Evolutionary conservation across 1,140 invertebrate species (phyloP).

Genomic region (Anoplolepis gracilipes): DNA sequence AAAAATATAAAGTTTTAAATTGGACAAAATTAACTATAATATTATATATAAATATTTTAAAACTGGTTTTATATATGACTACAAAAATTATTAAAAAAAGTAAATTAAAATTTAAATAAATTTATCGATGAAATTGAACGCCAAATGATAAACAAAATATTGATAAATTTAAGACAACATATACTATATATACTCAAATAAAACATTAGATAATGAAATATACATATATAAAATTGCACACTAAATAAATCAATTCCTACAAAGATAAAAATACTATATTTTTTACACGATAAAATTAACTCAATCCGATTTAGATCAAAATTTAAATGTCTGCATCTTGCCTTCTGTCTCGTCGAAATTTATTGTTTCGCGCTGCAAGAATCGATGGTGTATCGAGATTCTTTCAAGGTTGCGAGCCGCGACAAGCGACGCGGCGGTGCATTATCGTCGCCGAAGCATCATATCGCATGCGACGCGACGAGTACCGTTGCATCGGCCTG

Average conservation of each 20-base stretch:
- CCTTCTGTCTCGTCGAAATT: neutral
- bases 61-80: no score
- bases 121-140: neutral
- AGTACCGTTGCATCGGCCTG: constrained; percentile 71
- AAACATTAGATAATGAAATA: no score
- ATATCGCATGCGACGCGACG: constrained; percentile 8
- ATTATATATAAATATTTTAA: no score
- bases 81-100: neutral
- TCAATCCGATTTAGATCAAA: neutral
- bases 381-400: constrained; percentile 36
- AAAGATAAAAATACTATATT: no score
- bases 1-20: no score
- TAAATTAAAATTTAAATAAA: neutral
- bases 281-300: neutral
- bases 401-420: constrained; percentile 43
- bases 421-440: constrained; percentile 15
- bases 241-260: neutral
- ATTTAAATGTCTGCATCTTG: no score
- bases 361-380: constrained; percentile 6
- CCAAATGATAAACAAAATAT: neutral
- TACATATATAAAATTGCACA: neutral
- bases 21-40: no score
- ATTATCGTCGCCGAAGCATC: constrained; percentile 31
- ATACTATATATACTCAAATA: neutral
- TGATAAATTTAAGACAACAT: neutral